Conservation (phyloP, 92 coral and sea anemone genomes). For the Parazoanthus darwini region DNA sequence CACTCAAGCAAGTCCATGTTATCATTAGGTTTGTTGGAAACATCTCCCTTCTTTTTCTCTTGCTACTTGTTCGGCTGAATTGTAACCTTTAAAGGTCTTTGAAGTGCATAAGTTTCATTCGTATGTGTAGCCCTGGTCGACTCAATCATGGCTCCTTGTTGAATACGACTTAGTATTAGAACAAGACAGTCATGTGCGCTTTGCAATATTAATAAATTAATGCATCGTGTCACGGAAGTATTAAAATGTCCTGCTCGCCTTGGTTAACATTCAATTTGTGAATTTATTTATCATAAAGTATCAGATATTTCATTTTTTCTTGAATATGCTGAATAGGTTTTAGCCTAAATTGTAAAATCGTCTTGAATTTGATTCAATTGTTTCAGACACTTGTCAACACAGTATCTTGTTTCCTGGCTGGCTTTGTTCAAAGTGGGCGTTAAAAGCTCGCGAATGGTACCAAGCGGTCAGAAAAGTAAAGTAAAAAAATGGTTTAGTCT, state of each 20-base stretch:
- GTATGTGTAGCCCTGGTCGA: too few species aligned
- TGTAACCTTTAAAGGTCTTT: too few species aligned
- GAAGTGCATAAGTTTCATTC: neutral
- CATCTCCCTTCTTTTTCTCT: neutral
- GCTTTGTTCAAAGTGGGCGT: neutral
- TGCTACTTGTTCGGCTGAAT: too few species aligned
- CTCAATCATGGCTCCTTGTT: too few species aligned
- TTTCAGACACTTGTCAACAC: too few species aligned
- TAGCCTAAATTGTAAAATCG: too few species aligned
- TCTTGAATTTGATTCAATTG: too few species aligned
- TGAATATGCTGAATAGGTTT: too few species aligned
- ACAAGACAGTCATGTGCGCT: too few species aligned
- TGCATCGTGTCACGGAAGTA: neutral
- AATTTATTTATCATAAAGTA: neutral
- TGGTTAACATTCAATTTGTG: neutral
- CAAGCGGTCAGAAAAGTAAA: too few species aligned
- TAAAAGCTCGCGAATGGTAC: neutral
- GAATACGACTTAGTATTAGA: too few species aligned
- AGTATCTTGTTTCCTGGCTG: too few species aligned
- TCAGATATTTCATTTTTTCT: neutral
- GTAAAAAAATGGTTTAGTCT: neutral
- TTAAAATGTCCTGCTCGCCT: neutral
- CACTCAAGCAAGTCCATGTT: constrained; percentile 71
- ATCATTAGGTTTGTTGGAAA: constrained; percentile 59
- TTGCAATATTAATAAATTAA: neutral